Evolutionary conservation across 2,113 vertebrate genomes (phyloP), one percentile per base, ranked within the genome.

Genomic region (Gyps fulvus): DNA sequence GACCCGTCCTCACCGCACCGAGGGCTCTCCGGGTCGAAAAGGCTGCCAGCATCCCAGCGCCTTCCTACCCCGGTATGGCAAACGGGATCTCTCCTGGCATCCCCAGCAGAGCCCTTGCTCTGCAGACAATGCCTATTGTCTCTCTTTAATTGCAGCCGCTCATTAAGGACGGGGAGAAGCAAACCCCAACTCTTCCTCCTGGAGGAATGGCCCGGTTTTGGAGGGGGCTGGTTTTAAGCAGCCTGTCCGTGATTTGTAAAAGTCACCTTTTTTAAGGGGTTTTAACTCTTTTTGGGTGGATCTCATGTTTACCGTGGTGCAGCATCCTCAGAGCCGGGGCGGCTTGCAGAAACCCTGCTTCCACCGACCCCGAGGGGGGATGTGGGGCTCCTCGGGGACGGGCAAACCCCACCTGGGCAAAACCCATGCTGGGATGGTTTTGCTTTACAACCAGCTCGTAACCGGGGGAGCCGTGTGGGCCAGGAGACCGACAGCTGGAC

Each of bases 51-150:
- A 42, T 58, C 72, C 45, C 72, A 16, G 59, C 7, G 20, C 71
- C 65, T 88, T 90, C 66, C 83, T 26, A 38, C 2, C 10, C 10
- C 0, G 0, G 2, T 42, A n/a, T 67, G 74, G 52, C 73, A 66
- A 67, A 49, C 13, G 14, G 55, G 54, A 73, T 73, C 34, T 66
- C 16, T 65, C 63, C 65, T 7, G 0, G 61, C 63, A 34, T 47
- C 43, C 67, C 49, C 62, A 38, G 61, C 7, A 0, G 73, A 71
- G 74, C 62, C 74, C 3, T 4, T 18, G 5, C 49, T 61, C 91
- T 16, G 23, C 83, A 77, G 67, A 83, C 90, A 95, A 83, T 80
- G 88, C 74, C 90, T 47, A 34, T 85, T 92, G 91, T 83, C 76
- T 90, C 67, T 12, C 8, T 47, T 86, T 72, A 73, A 83, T 83